Conservation (phyloP, 2,113 vertebrate genomes). For the Oryzias curvinotus region DNA sequence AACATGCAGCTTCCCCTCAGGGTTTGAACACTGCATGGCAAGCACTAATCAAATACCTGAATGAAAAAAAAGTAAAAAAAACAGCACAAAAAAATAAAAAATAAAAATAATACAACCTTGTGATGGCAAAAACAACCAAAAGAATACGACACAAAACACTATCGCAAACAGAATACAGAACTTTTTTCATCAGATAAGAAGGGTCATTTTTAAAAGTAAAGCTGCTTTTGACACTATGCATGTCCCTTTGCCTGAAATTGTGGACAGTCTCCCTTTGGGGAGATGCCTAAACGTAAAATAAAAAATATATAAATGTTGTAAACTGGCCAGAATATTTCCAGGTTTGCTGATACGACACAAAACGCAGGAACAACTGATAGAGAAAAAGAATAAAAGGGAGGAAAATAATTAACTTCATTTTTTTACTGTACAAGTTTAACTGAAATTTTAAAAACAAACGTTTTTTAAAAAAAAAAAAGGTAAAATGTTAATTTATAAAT, state of each 20-base stretch:
- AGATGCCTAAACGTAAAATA: slow-evolving; percentile 28
- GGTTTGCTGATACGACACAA: slow-evolving; percentile 45
- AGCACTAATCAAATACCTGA: slow-evolving; percentile 21
- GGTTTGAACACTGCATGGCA: slow-evolving; percentile 51
- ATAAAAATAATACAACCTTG: slow-evolving; percentile 33
- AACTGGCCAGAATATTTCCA: slow-evolving; percentile 48
- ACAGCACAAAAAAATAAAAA: slow-evolving; percentile 8
- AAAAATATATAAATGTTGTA: slow-evolving; percentile 27
- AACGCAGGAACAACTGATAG: slow-evolving; percentile 24
- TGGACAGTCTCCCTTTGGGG: slow-evolving; percentile 39
- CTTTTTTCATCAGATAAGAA: slow-evolving; percentile 52
- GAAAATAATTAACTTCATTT: slow-evolving; percentile 49
- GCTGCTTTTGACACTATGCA: slow-evolving; percentile 25
- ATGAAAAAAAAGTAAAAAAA: slow-evolving; percentile 21
- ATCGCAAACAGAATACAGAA: slow-evolving; percentile 38
- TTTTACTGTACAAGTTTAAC: slow-evolving; percentile 60
- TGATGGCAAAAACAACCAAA: slow-evolving; percentile 19
- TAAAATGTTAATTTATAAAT: slow-evolving; percentile 68
- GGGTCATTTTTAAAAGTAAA: slow-evolving; percentile 40
- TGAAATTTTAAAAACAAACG: slow-evolving; percentile 47
- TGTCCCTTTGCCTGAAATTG: slow-evolving; percentile 48
- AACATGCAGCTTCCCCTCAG: slow-evolving; percentile 40
- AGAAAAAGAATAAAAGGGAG: slow-evolving; percentile 24
- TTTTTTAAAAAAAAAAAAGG: slow-evolving; percentile 25
- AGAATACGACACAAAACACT: slow-evolving; percentile 29